Percentiles rank a stretch among this genome's conserved stretches.
Conservation (phyloP, 1,140 invertebrate genomes). For the Colletes latitarsis region DNA sequence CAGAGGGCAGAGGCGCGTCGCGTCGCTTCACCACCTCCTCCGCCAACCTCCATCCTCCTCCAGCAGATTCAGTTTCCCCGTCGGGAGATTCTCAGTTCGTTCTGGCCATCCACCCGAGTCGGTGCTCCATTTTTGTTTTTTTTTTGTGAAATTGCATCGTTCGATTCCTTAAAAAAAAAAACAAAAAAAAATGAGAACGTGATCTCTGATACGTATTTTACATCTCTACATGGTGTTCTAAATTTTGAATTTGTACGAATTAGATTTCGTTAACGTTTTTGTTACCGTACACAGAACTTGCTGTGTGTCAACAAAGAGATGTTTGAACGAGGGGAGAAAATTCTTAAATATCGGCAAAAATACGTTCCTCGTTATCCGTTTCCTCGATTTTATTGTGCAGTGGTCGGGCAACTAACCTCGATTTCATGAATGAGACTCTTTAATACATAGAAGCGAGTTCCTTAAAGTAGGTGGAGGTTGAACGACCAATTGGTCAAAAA, state of each 20-base stretch:
- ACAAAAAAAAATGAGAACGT: no score
- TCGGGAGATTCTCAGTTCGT: conserved; percentile 66
- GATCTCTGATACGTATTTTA: no score
- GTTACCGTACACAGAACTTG: no score
- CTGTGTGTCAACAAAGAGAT: no score
- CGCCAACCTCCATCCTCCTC: conserved; percentile 39
- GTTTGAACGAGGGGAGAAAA: not conserved
- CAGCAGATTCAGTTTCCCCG: conserved; percentile 39
- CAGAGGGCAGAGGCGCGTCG: conserved; percentile 3
- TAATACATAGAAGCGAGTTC: not conserved
- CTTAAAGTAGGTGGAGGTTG: not conserved
- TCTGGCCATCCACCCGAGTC: conserved; percentile 56
- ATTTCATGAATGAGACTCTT: conserved; percentile 20
- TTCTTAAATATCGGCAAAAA: no score
- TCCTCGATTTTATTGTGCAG: not conserved
- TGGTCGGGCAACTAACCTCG: not conserved
- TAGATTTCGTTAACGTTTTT: no score
- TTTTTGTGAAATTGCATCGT: not conserved
- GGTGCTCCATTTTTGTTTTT: conserved; percentile 13
- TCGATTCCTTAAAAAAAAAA: no score
- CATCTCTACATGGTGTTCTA: no score
- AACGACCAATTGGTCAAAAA: conserved; percentile 14
- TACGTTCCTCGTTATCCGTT: not conserved
- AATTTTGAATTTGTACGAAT: no score
- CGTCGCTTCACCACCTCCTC: not conserved